Percentiles rank a stretch among this genome's conserved stretches.
Evolutionary conservation across 2,797 vertebrate genomes (phyloP).

Genomic region (Trichosurus vulpecula): DNA sequence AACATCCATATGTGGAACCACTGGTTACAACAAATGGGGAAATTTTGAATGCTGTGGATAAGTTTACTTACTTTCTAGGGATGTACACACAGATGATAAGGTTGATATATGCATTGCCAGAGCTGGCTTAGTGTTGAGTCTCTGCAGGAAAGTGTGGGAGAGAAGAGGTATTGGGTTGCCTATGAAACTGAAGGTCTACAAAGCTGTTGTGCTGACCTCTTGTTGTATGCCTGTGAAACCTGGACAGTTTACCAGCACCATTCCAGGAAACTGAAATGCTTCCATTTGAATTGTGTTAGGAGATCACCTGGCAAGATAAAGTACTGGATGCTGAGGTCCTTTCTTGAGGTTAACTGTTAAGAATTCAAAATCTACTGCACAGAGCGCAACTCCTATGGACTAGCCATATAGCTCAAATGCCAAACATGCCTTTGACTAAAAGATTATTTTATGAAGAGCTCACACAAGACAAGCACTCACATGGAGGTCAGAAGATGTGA

Average conservation of each 20-base stretch:
- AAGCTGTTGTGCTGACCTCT: neutral
- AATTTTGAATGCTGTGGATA: neutral
- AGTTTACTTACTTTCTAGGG: neutral
- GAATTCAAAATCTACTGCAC: neutral
- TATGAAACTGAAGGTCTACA: neutral
- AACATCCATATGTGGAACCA: neutral
- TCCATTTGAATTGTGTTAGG: neutral
- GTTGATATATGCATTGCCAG: neutral
- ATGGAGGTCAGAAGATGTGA: neutral
- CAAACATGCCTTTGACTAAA: neutral
- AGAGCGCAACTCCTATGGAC: neutral
- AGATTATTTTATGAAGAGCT: neutral
- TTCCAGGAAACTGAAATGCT: neutral
- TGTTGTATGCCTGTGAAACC: neutral
- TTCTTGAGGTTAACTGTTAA: neutral
- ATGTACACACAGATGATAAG: neutral
- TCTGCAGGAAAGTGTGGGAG: neutral
- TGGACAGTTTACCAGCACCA: neutral
- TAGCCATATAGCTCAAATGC: neutral
- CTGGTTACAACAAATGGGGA: neutral
- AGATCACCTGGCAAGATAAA: neutral
- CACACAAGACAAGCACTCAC: neutral
- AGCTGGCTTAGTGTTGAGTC: neutral
- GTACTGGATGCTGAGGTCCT: neutral
- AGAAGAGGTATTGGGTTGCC: neutral